Conservation (phyloP, 2,113 vertebrate genomes). For the Notothenia rossii region DNA sequence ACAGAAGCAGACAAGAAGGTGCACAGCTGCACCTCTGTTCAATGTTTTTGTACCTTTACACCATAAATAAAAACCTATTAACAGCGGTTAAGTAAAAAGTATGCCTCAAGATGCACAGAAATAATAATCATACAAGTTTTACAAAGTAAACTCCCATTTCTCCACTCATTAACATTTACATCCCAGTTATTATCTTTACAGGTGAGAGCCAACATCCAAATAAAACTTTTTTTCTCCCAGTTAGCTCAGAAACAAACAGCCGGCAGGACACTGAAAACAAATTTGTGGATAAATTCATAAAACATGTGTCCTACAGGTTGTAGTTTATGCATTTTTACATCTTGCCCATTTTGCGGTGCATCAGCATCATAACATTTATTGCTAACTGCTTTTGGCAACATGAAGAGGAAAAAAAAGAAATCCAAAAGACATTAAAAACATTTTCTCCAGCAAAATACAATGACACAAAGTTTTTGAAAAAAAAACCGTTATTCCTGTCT, state of each 20-base stretch:
- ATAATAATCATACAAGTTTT: constrained; percentile 74
- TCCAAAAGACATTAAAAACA: background rate
- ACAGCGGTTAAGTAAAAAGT: constrained; percentile 73
- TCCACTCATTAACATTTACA: constrained; percentile 50
- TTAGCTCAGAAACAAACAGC: constrained; percentile 19
- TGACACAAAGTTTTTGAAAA: background rate
- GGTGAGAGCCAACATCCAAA: constrained; percentile 24
- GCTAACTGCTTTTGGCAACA: constrained; percentile 58
- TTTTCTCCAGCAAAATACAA: background rate
- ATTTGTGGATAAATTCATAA: background rate
- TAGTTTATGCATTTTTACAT: background rate
- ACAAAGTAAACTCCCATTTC: constrained; percentile 58
- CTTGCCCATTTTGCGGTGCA: background rate
- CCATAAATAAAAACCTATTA: constrained; percentile 83
- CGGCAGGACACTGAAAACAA: background rate
- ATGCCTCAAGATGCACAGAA: constrained; percentile 66
- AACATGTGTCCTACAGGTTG: background rate
- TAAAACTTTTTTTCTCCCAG: background rate
- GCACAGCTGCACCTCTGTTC: constrained; percentile 68
- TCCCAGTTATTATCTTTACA: constrained; percentile 57
- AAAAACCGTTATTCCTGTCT: background rate
- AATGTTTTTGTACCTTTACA: constrained; percentile 68
- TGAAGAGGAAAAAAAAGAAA: constrained; percentile 13
- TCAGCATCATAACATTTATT: background rate
- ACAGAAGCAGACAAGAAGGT: constrained; percentile 72